Base-by-base conservation (phyloP, 37 sponge, comb jelly and placozoan species). In the Oopsacas minuta region DNA sequence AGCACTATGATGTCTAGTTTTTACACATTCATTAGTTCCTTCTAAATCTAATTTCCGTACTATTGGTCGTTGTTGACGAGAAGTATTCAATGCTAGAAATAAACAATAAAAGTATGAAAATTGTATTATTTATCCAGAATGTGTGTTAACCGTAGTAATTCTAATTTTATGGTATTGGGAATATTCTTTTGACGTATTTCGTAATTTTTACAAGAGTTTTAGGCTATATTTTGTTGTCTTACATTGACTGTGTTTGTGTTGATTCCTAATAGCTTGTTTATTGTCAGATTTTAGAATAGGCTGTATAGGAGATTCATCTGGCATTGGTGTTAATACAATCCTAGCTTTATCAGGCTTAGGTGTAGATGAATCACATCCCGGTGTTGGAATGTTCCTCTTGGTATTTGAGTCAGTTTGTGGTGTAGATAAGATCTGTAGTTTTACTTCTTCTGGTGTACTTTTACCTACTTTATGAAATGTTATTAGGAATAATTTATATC, bases 301-400 rank as follows among this genome's bases (percentile, higher is more conserved):
- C 30, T 61, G 75, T 25, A 61, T 61, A 83, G 85, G 36, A 88
- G 92, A 28, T 81, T 81, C 7, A 22, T 35, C 25, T 12, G 38
- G 86, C n/a, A 39, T 0, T 23, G 25, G 61, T 20, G 86, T 30
- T 36, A 35, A 30, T 23, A 32, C 52, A 20, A 36, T 85, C 22
- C 0, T 46, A 39, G 36, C 32, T 38, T 69, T 52, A 28, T 83
- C 10, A 30, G 88, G 88, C 53, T 86, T 89, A 1, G 92, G 90
- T 25, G 92, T 92, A 52, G 90, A 92, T 0, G 92, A 89, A 17
- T 88, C 84, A 22, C 87, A 36, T 15, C 84, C 88, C 36, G 42
- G 30, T 5, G 75, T 12, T 25, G 75, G 75, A 3, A 61, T n/a
- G 28, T 61, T 34, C n/a, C n/a, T n/a, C 28, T 61, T 25, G 75